Percentiles rank a stretch among this genome's conserved stretches.
Conservation (phyloP, 2,113 vertebrate genomes). For the Daphoenositta chrysoptera region DNA sequence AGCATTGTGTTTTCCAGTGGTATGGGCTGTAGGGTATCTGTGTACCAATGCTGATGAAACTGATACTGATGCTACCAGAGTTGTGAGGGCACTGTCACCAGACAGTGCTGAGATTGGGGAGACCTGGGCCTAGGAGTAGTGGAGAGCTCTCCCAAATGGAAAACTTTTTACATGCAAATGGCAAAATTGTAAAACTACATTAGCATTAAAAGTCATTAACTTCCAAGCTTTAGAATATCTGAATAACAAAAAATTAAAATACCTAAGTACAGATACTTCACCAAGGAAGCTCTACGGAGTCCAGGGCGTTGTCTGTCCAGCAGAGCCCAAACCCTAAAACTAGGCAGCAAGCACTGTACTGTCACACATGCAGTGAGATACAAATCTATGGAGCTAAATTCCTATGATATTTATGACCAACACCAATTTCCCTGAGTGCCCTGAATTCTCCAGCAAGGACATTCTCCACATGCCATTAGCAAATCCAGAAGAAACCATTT, state of each 20-base stretch:
- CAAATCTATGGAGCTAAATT: neutral
- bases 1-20: neutral
- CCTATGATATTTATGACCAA: neutral
- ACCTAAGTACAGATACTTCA: neutral
- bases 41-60: neutral
- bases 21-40: neutral
- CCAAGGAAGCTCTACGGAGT: neutral
- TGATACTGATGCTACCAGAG: neutral
- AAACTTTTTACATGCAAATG: neutral
- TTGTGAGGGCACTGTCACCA: neutral
- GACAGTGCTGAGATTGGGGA: neutral
- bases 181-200: neutral
- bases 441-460: neutral
- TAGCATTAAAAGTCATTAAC: neutral
- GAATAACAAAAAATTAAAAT: neutral
- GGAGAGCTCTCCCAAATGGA: neutral
- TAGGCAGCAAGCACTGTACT: neutral
- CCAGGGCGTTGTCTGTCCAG: neutral
- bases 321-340: neutral
- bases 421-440: neutral
- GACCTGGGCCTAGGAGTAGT: neutral
- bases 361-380: neutral
- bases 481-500: neutral
- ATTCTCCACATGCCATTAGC: neutral
- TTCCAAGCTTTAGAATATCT: neutral